Percentiles rank a stretch among this genome's conserved stretches.
Evolutionary conservation across 2,888 invertebrate species (phyloP).

Genomic region (Drosophila neotestacea): DNA sequence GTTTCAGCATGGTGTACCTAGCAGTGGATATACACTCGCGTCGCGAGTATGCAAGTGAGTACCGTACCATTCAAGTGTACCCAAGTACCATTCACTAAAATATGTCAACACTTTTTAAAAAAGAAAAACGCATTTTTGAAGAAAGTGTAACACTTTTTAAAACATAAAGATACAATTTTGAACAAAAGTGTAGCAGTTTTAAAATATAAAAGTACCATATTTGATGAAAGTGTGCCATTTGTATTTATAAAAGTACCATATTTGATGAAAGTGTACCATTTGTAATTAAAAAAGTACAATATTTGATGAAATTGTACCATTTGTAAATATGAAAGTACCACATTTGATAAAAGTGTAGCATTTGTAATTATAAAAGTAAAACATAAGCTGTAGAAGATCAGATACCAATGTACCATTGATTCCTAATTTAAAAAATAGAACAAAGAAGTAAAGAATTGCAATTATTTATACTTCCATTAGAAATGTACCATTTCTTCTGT

Average conservation of each 20-base stretch:
- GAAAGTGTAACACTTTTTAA: background rate
- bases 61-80: slow-evolving; percentile 10
- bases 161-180: too few relatives aligned
- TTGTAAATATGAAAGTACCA: background rate
- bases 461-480: too few relatives aligned
- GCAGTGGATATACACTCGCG: slow-evolving; percentile 95
- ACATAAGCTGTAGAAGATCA: too few relatives aligned
- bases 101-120: too few relatives aligned
- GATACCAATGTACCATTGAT: too few relatives aligned
- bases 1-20: slow-evolving; percentile 97
- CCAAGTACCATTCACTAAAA: too few relatives aligned
- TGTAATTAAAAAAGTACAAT: too few relatives aligned
- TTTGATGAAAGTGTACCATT: background rate
- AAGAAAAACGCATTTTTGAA: too few relatives aligned
- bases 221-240: background rate
- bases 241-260: background rate
- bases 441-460: too few relatives aligned
- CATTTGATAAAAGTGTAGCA: background rate
- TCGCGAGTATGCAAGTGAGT: slow-evolving; percentile 97
- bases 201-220: too few relatives aligned
- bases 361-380: background rate
- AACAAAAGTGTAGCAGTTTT: too few relatives aligned
- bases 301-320: background rate
- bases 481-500: background rate
- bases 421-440: too few relatives aligned